Evolutionary conservation across 2,888 invertebrate species (phyloP), one percentile per base, ranked within the genome.

Genomic region (Trichacis sp.): DNA sequence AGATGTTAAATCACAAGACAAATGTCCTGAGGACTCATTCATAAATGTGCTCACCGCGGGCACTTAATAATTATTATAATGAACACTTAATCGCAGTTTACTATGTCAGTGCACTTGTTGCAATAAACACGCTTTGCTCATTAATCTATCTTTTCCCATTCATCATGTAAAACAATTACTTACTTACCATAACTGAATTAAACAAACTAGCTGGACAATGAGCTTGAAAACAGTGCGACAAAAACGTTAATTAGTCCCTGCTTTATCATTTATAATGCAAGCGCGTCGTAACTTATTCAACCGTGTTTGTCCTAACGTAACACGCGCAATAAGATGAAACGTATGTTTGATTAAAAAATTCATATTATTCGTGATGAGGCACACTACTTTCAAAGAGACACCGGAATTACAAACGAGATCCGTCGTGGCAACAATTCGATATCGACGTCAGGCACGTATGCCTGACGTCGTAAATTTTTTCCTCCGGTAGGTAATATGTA

Each of bases 1-100:
- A 33, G 33, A 3, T 33, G 33, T n/a, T 33, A 33, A 33, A 33
- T 11, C 8, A 2, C 11, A 9, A 33, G 3, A 33, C 33, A 33
- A n/a, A 33, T 33, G n/a, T 9, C n/a, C 8, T 11, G 33, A 2
- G n/a, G 11, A 33, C 33, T 11, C 19, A 17, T n/a, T 24, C 3
- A 14, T 14, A 4, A 48, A 48, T 17, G 17, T 30, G 33, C 17
- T 15, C 8, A 36, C 30, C 45, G 47, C 65, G 63, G 43, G 61
- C 67, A 59, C 62, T 59, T 55, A 52, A 62, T 64, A 70, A 69
- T 73, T 76, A 77, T 77, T 78, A 71, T 75, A 77, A 72, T 70
- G 69, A 75, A 73, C 71, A 71, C 73, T 74, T 77, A 73, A 75
- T 73, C 74, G 70, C 69, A 72, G 75, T 72, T 73, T 45, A 48